Percentiles rank a stretch among this genome's conserved stretches.
phyloP scores from a whole-genome alignment of 2,888 invertebrate species.

The Autographa gamma region DNA sequence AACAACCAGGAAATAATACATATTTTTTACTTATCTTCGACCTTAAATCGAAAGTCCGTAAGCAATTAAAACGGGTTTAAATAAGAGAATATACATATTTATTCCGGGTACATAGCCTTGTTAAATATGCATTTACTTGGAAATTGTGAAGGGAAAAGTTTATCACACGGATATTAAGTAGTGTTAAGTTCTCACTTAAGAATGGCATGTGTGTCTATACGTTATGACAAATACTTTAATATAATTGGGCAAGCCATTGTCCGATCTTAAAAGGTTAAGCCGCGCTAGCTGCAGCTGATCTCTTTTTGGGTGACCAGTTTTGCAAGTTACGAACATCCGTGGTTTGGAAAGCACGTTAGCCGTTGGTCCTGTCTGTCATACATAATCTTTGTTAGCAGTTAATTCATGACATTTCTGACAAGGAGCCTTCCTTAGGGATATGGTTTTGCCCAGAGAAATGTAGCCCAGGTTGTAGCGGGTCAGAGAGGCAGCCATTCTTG shows the following conservation, averaged over 20 bases:
- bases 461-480: no score
- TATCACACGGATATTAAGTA: neutral
- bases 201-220: neutral
- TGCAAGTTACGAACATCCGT: no score
- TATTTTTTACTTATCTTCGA: slow-evolving; percentile 53
- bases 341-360: no score
- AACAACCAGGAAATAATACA: slow-evolving; percentile 55
- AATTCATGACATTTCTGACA: no score
- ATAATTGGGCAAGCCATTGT: neutral
- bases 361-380: no score
- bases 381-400: no score
- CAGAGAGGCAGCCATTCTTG: no score
- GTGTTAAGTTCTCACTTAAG: neutral
- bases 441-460: no score
- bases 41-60: slow-evolving; percentile 60
- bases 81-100: slow-evolving; percentile 50
- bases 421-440: no score
- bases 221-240: no score
- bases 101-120: slow-evolving; percentile 54
- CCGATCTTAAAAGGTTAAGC: neutral
- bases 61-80: slow-evolving; percentile 59
- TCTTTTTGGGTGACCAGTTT: no score
- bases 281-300: neutral
- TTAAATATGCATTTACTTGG: slow-evolving; percentile 22
- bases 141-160: slow-evolving; percentile 16